Evolutionary conservation across 2,888 invertebrate species (phyloP).

Genomic region (Thalpophila matura): DNA sequence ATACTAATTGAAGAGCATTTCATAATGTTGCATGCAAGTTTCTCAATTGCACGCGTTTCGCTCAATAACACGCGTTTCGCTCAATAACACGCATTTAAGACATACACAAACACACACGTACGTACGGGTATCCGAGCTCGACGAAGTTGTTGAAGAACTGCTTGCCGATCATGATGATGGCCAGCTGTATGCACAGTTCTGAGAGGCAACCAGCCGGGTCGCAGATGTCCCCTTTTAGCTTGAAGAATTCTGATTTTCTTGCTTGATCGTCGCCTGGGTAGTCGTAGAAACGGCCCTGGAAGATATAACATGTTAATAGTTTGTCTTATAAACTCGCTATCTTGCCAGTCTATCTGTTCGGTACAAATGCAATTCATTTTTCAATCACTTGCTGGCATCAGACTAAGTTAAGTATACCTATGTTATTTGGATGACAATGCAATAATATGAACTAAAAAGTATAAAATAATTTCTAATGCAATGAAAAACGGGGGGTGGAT

Average conservation of each 20-base stretch:
- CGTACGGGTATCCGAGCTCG: conserved; percentile 97
- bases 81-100: conserved; percentile 8
- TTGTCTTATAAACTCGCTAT: too few species aligned
- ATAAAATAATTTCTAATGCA: too few species aligned
- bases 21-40: too few species aligned
- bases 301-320: too few species aligned
- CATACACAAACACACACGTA: conserved; percentile 66
- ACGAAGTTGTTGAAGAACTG: conserved; percentile 98
- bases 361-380: too few species aligned
- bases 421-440: too few species aligned
- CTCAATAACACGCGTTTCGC: neutral
- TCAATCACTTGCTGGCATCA: too few species aligned
- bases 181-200: conserved; percentile 97
- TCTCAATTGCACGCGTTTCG: neutral
- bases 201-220: conserved; percentile 98
- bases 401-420: too few species aligned
- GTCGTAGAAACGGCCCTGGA: conserved; percentile 96
- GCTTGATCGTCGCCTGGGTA: conserved; percentile 96
- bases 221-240: conserved; percentile 96
- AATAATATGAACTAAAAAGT: too few species aligned
- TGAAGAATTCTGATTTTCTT: conserved; percentile 93
- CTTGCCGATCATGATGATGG: conserved; percentile 98
- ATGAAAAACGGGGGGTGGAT: too few species aligned
- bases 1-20: too few species aligned
- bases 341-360: too few species aligned